Base-by-base conservation (phyloP, 2,888 invertebrate species). In the Lasioglossum malachurum region DNA sequence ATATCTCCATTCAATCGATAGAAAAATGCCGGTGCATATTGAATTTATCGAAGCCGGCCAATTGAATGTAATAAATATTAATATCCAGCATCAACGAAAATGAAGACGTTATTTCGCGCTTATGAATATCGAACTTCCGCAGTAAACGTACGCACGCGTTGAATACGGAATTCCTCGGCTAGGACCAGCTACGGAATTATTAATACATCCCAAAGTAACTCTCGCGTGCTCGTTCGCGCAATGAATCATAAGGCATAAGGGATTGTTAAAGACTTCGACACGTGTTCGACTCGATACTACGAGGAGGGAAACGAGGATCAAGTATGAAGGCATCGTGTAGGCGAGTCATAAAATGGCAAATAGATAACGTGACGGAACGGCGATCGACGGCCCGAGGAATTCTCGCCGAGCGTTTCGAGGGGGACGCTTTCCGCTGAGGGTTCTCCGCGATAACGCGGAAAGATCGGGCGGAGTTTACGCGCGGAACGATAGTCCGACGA, bases 401-500 rank as follows among this genome's bases (percentile, higher is more conserved):
- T 67, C 10, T 67, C 67, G 8, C 69, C 35, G 10, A 38, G 19
- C 69, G 31, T 46, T 73, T 73, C 46, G 72, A 73, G 16, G 8
- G 31, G 31, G 46, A 27, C 46, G 27, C 72, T 46, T 46, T 46
- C 19, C 23, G 67, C 35, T 0, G 19, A 23, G 67, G 23, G 23
- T 8, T 67, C 35, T 23, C 4, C 38, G 69, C 69, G 69, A 69
- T 69, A 69, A 38, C 69, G 69, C 35, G 38, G 38, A 19, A 23
- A 69, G 69, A 69, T 69, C 69, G 69, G 12, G 14, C 41, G n/a
- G 41, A n/a, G 23, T 71, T 71, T 71, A 38, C 71, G 71, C 71
- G 71, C 71, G 44, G 57, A 73, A 82, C 75, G 64, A 41, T 73
- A 27, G 69, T n/a, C 38, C 71, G 23, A 75, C 71, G 84, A 64